These are phyloP conservation scores for Troides oblongomaculatus DNA, from an alignment of 2,888 invertebrate genomes.

Conservation along the genomic window DNA sequence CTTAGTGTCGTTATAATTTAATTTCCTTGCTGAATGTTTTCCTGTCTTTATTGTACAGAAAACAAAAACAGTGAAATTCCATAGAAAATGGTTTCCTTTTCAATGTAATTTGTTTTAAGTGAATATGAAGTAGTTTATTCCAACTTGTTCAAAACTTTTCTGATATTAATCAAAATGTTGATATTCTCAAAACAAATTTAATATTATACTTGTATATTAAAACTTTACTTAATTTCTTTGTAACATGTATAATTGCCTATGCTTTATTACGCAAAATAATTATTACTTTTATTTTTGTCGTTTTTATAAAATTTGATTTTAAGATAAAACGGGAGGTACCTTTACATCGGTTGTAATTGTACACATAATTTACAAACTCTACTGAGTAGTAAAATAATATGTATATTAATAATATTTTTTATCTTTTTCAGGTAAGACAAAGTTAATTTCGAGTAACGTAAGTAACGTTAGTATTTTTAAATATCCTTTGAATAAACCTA, in stretches of 20 bases:
- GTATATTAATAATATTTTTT: background rate
- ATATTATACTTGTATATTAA: conserved; percentile 2
- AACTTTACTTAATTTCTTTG: conserved; percentile 4
- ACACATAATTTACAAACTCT: background rate
- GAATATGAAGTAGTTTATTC: background rate
- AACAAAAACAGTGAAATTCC: too few species aligned
- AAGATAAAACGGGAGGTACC: too few species aligned
- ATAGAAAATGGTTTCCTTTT: background rate
- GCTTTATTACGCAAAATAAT: too few species aligned
- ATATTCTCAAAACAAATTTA: conserved; percentile 8
- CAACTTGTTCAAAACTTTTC: conserved; percentile 1
- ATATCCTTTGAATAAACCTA: background rate
- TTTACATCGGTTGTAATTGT: background rate
- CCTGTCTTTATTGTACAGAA: too few species aligned
- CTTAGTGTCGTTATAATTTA: too few species aligned
- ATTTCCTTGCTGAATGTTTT: too few species aligned
- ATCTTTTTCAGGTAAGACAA: conserved; percentile 40
- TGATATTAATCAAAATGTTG: conserved; percentile 1
- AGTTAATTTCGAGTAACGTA: conserved; percentile 7
- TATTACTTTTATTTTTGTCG: too few species aligned
- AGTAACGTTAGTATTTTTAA: background rate
- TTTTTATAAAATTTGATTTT: too few species aligned
- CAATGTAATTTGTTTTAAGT: background rate
- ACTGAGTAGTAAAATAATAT: background rate
- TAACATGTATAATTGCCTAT: background rate